These are phyloP conservation scores for Ceyx margarethae DNA, from an alignment of 2,113 vertebrate genomes.

Conservation along the genomic window DNA sequence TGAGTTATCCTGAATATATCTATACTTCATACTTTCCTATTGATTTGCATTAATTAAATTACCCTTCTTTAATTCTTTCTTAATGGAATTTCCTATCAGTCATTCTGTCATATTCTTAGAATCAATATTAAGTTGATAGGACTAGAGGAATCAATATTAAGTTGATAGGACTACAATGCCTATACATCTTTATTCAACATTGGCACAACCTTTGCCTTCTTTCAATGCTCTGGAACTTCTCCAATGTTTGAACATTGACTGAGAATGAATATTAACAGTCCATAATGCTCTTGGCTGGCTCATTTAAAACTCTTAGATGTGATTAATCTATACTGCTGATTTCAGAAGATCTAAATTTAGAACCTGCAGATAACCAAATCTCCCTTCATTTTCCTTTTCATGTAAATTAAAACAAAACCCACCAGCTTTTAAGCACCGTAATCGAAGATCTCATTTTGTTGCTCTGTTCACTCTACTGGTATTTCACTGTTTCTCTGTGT, in stretches of 20 bases:
- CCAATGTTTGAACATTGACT: not conserved
- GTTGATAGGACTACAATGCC: not conserved
- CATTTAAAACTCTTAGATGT: not conserved
- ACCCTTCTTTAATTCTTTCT: not conserved
- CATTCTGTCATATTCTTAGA: not conserved
- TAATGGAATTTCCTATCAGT: not conserved
- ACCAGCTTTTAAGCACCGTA: not conserved
- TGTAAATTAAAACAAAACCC: not conserved
- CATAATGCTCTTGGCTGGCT: not conserved
- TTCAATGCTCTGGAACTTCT: conserved; percentile 11
- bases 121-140: not conserved
- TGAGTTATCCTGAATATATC: not conserved
- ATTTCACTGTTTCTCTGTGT: not conserved
- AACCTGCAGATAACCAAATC: not conserved
- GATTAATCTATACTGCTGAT: conserved; percentile 18
- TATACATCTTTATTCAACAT: not conserved
- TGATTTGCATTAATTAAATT: not conserved
- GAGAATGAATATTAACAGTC: conserved; percentile 24
- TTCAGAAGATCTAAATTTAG: conserved; percentile 39
- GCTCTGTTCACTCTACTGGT: not conserved
- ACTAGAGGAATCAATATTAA: too few relatives aligned
- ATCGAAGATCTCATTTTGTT: not conserved
- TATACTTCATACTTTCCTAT: not conserved
- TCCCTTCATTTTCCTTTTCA: not conserved
- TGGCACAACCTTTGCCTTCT: not conserved